Conservation (phyloP, 2,888 invertebrate species). For the Siphonodentalium dalli region DNA sequence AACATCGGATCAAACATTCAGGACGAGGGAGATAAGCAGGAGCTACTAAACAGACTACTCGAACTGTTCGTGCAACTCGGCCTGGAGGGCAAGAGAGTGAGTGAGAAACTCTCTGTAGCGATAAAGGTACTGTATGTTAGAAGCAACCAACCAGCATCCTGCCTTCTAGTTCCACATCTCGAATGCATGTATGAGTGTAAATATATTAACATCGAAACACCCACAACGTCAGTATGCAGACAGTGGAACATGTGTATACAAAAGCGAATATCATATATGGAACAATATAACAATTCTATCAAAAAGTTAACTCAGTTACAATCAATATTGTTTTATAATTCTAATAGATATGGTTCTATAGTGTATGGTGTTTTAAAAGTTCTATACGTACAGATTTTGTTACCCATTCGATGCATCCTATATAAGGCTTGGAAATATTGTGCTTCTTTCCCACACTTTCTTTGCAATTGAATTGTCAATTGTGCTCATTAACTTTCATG, state of each 20-base stretch:
- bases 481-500: too few relatives aligned
- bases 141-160: background rate
- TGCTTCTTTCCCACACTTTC: too few relatives aligned
- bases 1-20: conserved; percentile 94
- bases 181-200: background rate
- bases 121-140: conserved; percentile 66
- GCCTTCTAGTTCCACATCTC: background rate
- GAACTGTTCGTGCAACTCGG: conserved; percentile 98
- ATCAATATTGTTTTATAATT: too few relatives aligned
- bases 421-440: too few relatives aligned
- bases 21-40: conserved; percentile 78
- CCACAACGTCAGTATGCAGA: background rate
- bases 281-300: background rate
- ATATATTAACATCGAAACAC: background rate
- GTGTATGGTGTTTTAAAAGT: too few relatives aligned
- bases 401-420: too few relatives aligned
- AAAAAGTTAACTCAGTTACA: too few relatives aligned
- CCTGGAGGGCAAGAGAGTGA: conserved; percentile 92
- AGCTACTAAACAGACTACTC: conserved; percentile 84
- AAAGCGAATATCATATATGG: background rate
- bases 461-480: too few relatives aligned
- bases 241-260: background rate
- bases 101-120: conserved; percentile 84
- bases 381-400: too few relatives aligned
- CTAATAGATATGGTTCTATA: too few relatives aligned